phyloP scores from a whole-genome alignment of 2,888 invertebrate species.

The Nymphalis polychloros region DNA sequence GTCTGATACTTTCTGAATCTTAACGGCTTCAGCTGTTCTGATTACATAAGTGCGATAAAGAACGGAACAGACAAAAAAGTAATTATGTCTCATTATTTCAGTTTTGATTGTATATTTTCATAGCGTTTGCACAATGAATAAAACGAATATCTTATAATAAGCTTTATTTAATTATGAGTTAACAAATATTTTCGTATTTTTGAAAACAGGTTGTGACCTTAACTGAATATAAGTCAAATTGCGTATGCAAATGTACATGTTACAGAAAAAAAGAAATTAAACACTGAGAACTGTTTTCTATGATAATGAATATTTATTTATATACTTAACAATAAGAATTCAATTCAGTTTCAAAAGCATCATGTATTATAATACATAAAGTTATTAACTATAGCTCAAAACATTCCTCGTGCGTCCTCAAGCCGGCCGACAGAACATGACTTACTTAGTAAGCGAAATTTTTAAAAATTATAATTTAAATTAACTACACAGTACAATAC shows the following conservation, averaged over 20 bases:
- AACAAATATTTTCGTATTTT: conserved; percentile 81
- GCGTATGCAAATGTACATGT: conserved; percentile 74
- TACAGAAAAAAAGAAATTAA: conserved; percentile 66
- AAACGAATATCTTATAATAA: conserved; percentile 80
- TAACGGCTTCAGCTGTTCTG: no score
- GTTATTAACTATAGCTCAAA: conserved; percentile 76
- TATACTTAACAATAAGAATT: conserved; percentile 80
- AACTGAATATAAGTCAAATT: conserved; percentile 80
- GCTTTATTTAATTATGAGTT: conserved; percentile 83
- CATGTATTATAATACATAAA: conserved; percentile 78
- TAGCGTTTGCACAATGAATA: conserved; percentile 51
- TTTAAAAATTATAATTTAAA: conserved; percentile 71
- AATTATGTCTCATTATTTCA: background rate
- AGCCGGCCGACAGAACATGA: conserved; percentile 70
- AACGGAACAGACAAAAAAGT: no score
- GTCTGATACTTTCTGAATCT: no score
- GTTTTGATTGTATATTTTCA: background rate
- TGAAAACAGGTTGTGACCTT: conserved; percentile 81
- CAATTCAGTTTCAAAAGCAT: conserved; percentile 80
- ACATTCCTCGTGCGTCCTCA: conserved; percentile 66
- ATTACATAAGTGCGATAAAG: no score
- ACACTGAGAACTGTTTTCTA: conserved; percentile 78
- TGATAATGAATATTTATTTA: conserved; percentile 78
- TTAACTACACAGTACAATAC: conserved; percentile 48
- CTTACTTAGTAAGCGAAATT: conserved; percentile 75